These are phyloP conservation scores for Morone saxatilis DNA, from an alignment of 2,113 vertebrate species.

Conservation along the genomic window DNA sequence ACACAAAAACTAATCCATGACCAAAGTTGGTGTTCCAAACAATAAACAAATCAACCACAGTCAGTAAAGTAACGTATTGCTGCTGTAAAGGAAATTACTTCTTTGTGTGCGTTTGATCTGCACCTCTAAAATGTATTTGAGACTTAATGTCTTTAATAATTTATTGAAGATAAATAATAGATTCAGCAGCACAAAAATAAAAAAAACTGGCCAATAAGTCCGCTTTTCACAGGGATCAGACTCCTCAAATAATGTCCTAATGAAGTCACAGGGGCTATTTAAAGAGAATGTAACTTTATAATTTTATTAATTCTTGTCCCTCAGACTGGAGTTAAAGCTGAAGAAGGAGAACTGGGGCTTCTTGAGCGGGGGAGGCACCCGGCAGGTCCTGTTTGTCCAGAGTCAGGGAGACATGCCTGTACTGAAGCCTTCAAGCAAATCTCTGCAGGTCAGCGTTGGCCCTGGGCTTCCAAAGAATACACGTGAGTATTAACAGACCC, in stretches of 20 bases:
- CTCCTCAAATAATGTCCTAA: neutral
- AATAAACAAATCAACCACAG: neutral
- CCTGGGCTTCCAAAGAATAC: constrained; percentile 95
- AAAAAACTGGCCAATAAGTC: neutral
- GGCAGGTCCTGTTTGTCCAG: constrained; percentile 93
- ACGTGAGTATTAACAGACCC: constrained; percentile 86
- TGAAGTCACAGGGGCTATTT: neutral
- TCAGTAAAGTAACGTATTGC: neutral
- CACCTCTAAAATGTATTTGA: neutral
- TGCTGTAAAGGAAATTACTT: neutral
- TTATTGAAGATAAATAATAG: neutral
- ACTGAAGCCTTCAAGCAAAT: constrained; percentile 93
- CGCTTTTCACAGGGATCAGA: neutral
- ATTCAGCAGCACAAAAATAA: neutral
- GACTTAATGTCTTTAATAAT: neutral
- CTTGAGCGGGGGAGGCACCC: constrained; percentile 91
- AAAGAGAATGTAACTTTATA: neutral
- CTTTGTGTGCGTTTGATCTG: neutral
- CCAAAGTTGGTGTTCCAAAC: neutral
- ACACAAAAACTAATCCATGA: neutral
- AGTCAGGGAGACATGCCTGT: constrained; percentile 90
- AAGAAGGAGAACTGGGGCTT: constrained; percentile 99
- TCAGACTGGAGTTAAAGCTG: constrained; percentile 95
- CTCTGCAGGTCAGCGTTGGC: constrained; percentile 97
- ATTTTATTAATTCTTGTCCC: neutral